phyloP scores from a whole-genome alignment of 2,797 vertebrate genomes.

The Megaceryle alcyon region DNA sequence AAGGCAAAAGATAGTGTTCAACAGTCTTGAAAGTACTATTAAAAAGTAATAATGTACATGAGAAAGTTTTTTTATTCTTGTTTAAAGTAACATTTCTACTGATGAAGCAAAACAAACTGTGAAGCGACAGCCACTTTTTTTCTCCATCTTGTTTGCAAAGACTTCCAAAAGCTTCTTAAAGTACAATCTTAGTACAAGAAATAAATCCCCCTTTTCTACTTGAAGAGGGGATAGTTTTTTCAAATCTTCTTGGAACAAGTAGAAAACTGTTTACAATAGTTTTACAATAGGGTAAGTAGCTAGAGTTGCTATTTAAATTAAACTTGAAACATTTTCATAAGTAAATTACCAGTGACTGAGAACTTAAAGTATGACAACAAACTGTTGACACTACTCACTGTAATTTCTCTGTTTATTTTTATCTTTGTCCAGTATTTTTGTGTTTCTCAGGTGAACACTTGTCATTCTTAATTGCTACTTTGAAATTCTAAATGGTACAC shows the following conservation, averaged over 20 bases:
- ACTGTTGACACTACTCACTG: not conserved
- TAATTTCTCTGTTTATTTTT: conserved; percentile 1
- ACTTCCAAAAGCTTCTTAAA: not conserved
- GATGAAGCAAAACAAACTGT: not conserved
- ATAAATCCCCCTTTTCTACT: not conserved
- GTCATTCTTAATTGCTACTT: conserved; percentile 27
- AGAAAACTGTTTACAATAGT: not conserved
- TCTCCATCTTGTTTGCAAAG: not conserved
- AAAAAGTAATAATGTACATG: not conserved
- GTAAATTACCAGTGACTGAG: not conserved
- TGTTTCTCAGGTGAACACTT: not conserved
- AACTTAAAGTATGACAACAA: not conserved
- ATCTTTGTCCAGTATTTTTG: not conserved
- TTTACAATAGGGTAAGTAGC: not conserved
- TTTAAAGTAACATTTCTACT: not conserved
- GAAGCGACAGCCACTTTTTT: not conserved
- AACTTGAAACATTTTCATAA: not conserved
- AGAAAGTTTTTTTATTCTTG: not conserved
- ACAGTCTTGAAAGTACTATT: not conserved
- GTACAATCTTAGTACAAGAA: not conserved
- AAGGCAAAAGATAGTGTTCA: not conserved
- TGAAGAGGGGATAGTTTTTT: not conserved
- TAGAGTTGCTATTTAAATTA: not conserved
- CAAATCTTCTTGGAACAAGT: not conserved
- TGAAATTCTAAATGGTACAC: not conserved